Evolutionary conservation across 2,797 vertebrate genomes (phyloP).

Genomic region (Lithobates pipiens): DNA sequence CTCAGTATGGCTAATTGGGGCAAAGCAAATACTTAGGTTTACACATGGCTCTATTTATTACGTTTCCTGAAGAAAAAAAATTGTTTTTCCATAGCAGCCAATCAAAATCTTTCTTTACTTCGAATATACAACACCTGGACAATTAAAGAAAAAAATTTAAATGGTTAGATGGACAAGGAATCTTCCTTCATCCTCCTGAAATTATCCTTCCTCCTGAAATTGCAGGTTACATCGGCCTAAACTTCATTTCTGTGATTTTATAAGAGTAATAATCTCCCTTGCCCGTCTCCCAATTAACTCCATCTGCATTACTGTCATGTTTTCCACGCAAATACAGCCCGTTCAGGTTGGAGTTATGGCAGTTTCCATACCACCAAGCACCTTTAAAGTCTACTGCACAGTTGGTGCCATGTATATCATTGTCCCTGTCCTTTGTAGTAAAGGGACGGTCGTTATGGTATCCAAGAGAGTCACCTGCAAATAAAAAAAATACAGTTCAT

Average conservation of each 20-base stretch:
- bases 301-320: conserved; percentile 14
- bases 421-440: conserved; percentile 51
- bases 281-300: conserved; percentile 54
- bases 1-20: too few relatives aligned
- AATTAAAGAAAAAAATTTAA: neutral
- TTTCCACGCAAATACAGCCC: neutral
- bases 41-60: too few relatives aligned
- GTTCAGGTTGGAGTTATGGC: conserved; percentile 58
- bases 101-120: too few relatives aligned
- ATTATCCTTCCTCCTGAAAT: too few relatives aligned
- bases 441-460: conserved; percentile 57
- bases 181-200: too few relatives aligned
- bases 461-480: conserved; percentile 61
- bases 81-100: too few relatives aligned
- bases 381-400: conserved; percentile 13
- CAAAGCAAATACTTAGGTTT: too few relatives aligned
- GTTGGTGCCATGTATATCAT: neutral
- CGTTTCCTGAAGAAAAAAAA: too few relatives aligned
- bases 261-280: conserved; percentile 41
- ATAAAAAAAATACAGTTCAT: neutral
- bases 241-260: conserved; percentile 50
- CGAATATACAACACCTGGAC: too few relatives aligned
- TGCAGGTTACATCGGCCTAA: conserved; percentile 22
- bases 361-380: conserved; percentile 60
- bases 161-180: neutral